phyloP scores from a whole-genome alignment of 2,888 invertebrate genomes.

The Drosophila phalerata region DNA sequence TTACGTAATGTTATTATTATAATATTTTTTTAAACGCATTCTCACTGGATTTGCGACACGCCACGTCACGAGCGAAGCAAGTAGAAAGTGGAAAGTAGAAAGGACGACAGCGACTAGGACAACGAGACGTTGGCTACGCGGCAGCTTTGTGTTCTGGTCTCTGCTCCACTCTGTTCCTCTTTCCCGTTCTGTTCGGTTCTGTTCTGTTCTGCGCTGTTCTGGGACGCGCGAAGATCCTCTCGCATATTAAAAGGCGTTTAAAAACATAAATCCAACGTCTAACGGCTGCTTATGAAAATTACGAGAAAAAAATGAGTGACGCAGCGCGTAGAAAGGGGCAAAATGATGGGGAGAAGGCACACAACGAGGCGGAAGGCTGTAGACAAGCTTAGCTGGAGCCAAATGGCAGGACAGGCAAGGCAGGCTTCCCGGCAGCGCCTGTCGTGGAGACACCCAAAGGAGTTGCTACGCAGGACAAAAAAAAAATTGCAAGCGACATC shows the following conservation, averaged over 20 bases:
- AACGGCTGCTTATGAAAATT: conserved; percentile 83
- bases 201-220: conserved; percentile 14
- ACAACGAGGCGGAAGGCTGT: conserved; percentile 12
- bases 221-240: conserved; percentile 70
- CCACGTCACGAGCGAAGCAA: conserved; percentile 18
- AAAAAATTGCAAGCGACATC: conserved; percentile 77
- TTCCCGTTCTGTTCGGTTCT: conserved; percentile 9
- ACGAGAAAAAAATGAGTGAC: conserved; percentile 79
- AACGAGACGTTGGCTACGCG: conserved; percentile 39
- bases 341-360: not conserved
- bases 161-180: not conserved
- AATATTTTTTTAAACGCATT: conserved; percentile 82
- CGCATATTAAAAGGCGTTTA: conserved; percentile 83
- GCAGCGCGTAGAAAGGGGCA: conserved; percentile 22
- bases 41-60: conserved; percentile 75
- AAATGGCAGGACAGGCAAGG: conserved; percentile 52
- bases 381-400: conserved; percentile 55
- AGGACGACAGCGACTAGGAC: conserved; percentile 43
- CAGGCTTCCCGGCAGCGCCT: conserved; percentile 24
- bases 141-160: conserved; percentile 71
- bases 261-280: conserved; percentile 83
- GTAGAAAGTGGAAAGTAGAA: not conserved
- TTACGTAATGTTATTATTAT: conserved; percentile 83
- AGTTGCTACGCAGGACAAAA: conserved; percentile 67
- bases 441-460: conserved; percentile 70